Percentiles rank a stretch among this genome's conserved stretches.
phyloP scores from a whole-genome alignment of 2,113 vertebrate genomes.

The Rattus norvegicus region GRCr8 NC_086029.1:56606001-56606500 shows the following conservation, averaged over 20 bases:
- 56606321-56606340: not conserved
- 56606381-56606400: not conserved
- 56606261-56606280: not conserved
- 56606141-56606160: not conserved
- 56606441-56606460: not conserved
- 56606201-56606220: not conserved
- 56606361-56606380: not conserved
- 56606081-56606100: not conserved
- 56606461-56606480: not conserved
- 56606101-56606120: not conserved
- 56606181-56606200: slow-evolving; percentile 21
- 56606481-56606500: not conserved
- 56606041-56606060: not conserved
- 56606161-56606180: not conserved
- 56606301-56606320: not conserved
- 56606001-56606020: slow-evolving; percentile 12
- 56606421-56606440: not conserved
- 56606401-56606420: not conserved
- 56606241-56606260: not conserved
- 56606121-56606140: not conserved
- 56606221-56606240: not conserved
- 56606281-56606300: not conserved
- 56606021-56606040: not conserved
- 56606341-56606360: not conserved
- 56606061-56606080: not conserved